These are phyloP conservation scores for Calycopis cecrops DNA, from an alignment of 1,140 invertebrate genomes.

Conservation along the genomic window DNA sequence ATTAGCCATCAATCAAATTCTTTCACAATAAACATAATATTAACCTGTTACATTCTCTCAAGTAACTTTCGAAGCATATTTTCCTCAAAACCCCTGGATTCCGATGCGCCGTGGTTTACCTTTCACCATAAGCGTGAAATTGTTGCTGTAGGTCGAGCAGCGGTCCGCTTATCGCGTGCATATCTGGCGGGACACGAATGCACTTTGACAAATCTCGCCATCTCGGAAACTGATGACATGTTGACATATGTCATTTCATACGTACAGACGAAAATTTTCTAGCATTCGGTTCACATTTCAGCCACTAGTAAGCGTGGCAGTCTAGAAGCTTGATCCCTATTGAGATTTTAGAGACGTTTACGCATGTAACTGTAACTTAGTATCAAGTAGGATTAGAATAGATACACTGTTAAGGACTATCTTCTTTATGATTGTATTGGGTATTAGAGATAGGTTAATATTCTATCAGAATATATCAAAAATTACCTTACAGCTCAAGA, in stretches of 20 bases:
- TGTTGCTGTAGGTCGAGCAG: constrained; percentile 41
- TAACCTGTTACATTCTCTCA: neutral
- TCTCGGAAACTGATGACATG: neutral
- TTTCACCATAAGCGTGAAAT: constrained; percentile 11
- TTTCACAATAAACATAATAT: neutral
- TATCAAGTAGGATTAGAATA: no score
- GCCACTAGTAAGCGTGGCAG: neutral
- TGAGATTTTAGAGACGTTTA: no score
- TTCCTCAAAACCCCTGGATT: neutral
- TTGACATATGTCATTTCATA: no score
- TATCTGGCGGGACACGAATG: constrained; percentile 30
- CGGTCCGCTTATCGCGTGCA: constrained; percentile 41
- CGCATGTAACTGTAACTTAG: no score
- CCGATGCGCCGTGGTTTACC: neutral
- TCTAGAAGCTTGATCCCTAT: no score
- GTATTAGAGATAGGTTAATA: no score
- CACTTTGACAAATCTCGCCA: constrained; percentile 38
- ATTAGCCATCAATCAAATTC: neutral
- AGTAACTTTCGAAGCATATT: neutral
- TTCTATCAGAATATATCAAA: no score
- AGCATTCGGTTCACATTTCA: neutral
- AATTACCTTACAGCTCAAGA: no score
- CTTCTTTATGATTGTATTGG: no score
- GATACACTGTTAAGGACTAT: no score
- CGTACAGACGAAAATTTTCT: neutral